Conservation (phyloP, 2,888 invertebrate genomes). For the Aphrophora alni region DNA sequence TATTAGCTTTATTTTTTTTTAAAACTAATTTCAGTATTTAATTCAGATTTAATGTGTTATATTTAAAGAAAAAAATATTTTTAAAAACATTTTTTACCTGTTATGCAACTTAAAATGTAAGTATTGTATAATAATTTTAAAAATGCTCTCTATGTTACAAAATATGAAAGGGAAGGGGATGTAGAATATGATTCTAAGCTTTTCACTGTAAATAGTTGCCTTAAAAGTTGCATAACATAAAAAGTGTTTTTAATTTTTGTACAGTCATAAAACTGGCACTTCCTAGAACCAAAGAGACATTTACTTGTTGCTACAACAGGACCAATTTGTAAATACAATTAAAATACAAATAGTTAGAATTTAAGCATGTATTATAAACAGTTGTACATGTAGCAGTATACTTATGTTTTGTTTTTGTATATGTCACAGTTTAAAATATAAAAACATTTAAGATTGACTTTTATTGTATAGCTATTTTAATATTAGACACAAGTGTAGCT, state of each 20-base stretch:
- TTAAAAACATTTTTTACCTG: constrained; percentile 1
- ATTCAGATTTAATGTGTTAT: background rate
- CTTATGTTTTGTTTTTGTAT: constrained; percentile 33
- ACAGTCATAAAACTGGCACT: background rate
- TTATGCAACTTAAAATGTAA: constrained; percentile 2
- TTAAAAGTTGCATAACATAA: background rate
- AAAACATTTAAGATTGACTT: background rate
- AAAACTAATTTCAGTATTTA: background rate
- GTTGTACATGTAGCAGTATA: constrained; percentile 18
- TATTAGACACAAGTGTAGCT: background rate
- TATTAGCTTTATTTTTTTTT: background rate
- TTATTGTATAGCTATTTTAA: background rate
- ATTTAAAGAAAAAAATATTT: background rate
- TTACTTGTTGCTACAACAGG: constrained; percentile 6
- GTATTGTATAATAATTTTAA: constrained; percentile 3
- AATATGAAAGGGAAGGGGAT: background rate
- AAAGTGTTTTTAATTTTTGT: background rate
- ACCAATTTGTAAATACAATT: background rate
- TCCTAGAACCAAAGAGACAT: constrained; percentile 9
- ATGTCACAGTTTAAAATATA: constrained; percentile 30
- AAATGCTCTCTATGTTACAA: background rate
- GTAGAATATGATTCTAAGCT: background rate
- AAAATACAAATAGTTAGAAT: background rate
- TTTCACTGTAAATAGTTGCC: background rate
- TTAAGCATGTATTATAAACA: background rate